Base-by-base conservation (phyloP, 2,113 vertebrate genomes). In the Anhinga anhinga region DNA sequence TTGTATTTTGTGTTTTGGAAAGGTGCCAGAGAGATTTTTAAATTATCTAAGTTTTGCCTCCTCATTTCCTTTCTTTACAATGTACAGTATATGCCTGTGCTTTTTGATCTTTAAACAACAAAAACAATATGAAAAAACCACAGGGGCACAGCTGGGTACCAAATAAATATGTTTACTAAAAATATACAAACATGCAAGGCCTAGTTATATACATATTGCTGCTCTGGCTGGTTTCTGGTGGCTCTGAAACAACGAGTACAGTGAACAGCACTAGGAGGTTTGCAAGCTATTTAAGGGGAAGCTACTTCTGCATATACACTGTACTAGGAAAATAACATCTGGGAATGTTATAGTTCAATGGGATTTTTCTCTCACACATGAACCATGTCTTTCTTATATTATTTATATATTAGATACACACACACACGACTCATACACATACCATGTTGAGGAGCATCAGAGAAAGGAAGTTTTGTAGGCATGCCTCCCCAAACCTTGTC, bases 1-100 rank as follows among this genome's bases (percentile, higher is more conserved):
- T 79, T 97, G 88, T 96, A 87, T 96, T 90, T 96, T 93, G 58
- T 88, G 72, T 94, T 95, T 97, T 97, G 97, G 97, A 97, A n/a
- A 78, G 27, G 45, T 86, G 92, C 97, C 97, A 96, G 77, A 53
- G 80, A 96, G 86, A 95, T 95, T 98, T 98, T 97, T 93, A 94
- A 96, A 91, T 97, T 97, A 96, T 97, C 78, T 38, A 93, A 97
- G 70, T 96, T 97, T 96, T 96, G 86, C 86, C 91, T 97, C 92
- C 94, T 98, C 96, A 94, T 97, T 97, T 96, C 86, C 93, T 97
- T 96, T 96, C 86, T 97, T 96, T 97, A 93, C 88, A 94, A 93
- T 93, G 76, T 77, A 96, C 66, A 55, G 86, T 96, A 92, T 96
- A 82, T 76, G 87, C 69, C 44, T 84, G 56, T 65, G 80, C 86